These are phyloP conservation scores for Dioctria rufipes DNA, from an alignment of 2,888 invertebrate genomes.

Conservation along the genomic window DNA sequence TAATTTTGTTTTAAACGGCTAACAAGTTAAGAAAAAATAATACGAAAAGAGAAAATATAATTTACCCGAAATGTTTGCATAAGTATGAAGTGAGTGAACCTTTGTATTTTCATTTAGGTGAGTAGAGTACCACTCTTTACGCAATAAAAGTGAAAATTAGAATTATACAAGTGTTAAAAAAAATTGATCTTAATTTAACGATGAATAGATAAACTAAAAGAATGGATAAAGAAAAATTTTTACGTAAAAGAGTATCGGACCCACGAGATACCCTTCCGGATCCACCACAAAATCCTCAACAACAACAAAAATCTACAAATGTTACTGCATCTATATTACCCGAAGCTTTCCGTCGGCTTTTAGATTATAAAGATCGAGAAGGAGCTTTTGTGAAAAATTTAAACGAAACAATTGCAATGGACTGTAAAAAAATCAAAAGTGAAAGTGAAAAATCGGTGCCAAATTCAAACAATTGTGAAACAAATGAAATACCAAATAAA, in stretches of 20 bases:
- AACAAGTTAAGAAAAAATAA: constrained; percentile 26
- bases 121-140: constrained; percentile 5
- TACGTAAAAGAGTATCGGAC: constrained; percentile 57
- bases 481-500: constrained; percentile 1
- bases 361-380: constrained; percentile 64
- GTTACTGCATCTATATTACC: constrained; percentile 51
- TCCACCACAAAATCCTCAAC: constrained; percentile 29
- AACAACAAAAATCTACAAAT: constrained; percentile 60
- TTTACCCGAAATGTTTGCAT: background rate
- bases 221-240: constrained; percentile 58
- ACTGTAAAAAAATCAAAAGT: constrained; percentile 60
- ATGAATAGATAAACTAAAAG: constrained; percentile 22
- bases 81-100: constrained; percentile 18
- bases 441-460: constrained; percentile 55
- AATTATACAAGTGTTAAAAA: background rate
- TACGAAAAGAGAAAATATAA: background rate
- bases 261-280: constrained; percentile 62
- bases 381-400: constrained; percentile 64
- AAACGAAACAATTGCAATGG: constrained; percentile 64
- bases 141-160: background rate
- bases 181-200: background rate
- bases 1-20: constrained; percentile 20
- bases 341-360: constrained; percentile 64
- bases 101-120: constrained; percentile 2
- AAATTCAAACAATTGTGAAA: constrained; percentile 12